Evolutionary conservation across 2,888 invertebrate genomes (phyloP).

Genomic region (Pristionchus japonicus): DNA sequence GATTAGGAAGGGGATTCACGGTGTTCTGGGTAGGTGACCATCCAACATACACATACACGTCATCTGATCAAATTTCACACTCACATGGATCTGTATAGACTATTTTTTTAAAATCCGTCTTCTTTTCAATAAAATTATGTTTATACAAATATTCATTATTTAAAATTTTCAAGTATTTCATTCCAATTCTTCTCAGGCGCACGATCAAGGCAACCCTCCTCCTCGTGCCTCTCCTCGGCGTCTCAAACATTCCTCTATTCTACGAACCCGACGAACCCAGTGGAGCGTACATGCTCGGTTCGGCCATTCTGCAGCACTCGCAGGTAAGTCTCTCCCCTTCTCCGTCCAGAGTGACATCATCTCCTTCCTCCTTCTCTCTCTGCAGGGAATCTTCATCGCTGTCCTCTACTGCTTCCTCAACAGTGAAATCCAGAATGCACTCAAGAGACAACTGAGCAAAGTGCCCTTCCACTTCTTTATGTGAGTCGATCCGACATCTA

Average conservation of each 20-base stretch:
- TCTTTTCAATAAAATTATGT: no score
- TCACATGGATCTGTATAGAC: background rate
- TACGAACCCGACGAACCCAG: conserved; percentile 76
- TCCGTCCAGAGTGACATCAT: background rate
- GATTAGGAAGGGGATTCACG: background rate
- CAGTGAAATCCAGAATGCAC: conserved; percentile 74
- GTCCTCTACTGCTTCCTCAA: conserved; percentile 73
- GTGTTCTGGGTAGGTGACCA: background rate
- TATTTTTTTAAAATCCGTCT: no score
- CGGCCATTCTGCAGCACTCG: conserved; percentile 78
- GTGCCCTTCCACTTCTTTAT: conserved; percentile 60
- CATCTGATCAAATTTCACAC: background rate
- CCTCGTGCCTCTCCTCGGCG: conserved; percentile 79
- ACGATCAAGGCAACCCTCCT: conserved; percentile 79
- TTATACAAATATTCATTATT: no score
- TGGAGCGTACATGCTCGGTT: conserved; percentile 78
- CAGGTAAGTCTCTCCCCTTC: conserved; percentile 76
- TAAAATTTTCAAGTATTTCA: no score
- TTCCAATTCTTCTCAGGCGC: conserved; percentile 74
- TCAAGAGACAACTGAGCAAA: conserved; percentile 70
- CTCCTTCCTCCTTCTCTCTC: conserved; percentile 35
- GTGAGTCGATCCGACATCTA: background rate
- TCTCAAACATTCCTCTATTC: conserved; percentile 79
- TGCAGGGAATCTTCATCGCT: conserved; percentile 75
- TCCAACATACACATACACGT: conserved; percentile 5